Conservation (phyloP, 2,113 vertebrate genomes). For the Xenotilapia caudafasciata region DNA sequence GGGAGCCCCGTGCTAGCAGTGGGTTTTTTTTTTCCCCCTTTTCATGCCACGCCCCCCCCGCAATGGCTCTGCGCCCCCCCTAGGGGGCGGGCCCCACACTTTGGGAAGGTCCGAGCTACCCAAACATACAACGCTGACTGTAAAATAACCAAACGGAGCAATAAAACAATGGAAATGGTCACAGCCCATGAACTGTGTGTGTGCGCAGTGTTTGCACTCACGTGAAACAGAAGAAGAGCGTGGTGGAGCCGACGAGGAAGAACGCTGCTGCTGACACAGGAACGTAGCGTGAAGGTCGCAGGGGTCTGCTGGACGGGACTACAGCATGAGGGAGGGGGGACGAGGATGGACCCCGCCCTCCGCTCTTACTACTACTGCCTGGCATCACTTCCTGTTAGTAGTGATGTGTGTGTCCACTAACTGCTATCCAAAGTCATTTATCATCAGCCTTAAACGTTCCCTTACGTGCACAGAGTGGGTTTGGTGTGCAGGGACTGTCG, state of each 20-base stretch:
- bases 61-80: too few relatives aligned
- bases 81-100: too few relatives aligned
- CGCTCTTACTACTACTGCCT: slow-evolving; percentile 65
- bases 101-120: not conserved
- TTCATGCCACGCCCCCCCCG: too few relatives aligned
- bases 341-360: slow-evolving; percentile 69
- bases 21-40: too few relatives aligned
- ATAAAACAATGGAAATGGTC: not conserved
- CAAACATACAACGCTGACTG: not conserved
- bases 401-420: not conserved
- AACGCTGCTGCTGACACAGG: slow-evolving; percentile 91
- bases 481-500: not conserved
- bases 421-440: not conserved
- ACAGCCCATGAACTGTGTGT: not conserved
- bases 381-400: slow-evolving; percentile 63
- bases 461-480: not conserved
- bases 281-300: slow-evolving; percentile 85
- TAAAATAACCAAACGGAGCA: not conserved
- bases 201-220: slow-evolving; percentile 72
- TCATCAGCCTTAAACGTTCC: not conserved
- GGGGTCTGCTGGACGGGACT: slow-evolving; percentile 71
- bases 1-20: too few relatives aligned
- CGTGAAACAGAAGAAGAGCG: slow-evolving; percentile 98
- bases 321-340: slow-evolving; percentile 70
- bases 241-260: slow-evolving; percentile 95